Percentiles rank a stretch among this genome's conserved stretches.
These are phyloP conservation scores for Drosophila pruinosa DNA, from an alignment of 1,140 invertebrate genomes.

Conservation along the genomic window DNA sequence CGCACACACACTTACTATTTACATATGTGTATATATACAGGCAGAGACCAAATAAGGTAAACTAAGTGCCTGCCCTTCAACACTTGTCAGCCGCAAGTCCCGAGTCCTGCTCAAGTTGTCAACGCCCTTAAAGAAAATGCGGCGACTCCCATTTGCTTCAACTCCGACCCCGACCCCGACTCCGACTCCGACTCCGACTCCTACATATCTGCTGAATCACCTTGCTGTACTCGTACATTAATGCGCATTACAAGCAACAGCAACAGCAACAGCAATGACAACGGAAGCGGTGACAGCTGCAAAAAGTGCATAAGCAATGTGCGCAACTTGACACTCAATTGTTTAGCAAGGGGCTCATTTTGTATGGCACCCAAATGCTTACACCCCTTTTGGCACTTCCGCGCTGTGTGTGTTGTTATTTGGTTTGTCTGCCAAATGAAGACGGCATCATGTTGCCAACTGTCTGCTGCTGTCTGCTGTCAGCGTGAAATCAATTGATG, in stretches of 20 bases:
- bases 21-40: too few relatives aligned
- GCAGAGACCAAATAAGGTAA: constrained; percentile 18
- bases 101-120: constrained; percentile 28
- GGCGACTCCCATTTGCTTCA: constrained; percentile 8
- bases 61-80: constrained; percentile 52
- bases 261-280: background rate
- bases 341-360: background rate
- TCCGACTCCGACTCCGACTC: too few relatives aligned
- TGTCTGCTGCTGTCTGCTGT: background rate
- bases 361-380: background rate
- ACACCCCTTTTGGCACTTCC: constrained; percentile 10
- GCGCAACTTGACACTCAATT: constrained; percentile 68
- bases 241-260: constrained; percentile 21
- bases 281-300: background rate
- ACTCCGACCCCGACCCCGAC: too few relatives aligned
- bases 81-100: constrained; percentile 35
- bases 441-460: constrained; percentile 39
- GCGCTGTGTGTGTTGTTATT: background rate
- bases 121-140: constrained; percentile 17
- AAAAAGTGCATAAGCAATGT: constrained; percentile 48
- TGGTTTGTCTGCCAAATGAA: constrained; percentile 44
- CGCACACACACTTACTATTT: background rate
- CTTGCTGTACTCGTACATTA: constrained; percentile 48
- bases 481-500: constrained; percentile 57
- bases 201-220: constrained; percentile 54